These are phyloP conservation scores for Henricia sp. DNA, from an alignment of 53 echinoderm and acorn worm species.

Conservation along the genomic window DNA sequence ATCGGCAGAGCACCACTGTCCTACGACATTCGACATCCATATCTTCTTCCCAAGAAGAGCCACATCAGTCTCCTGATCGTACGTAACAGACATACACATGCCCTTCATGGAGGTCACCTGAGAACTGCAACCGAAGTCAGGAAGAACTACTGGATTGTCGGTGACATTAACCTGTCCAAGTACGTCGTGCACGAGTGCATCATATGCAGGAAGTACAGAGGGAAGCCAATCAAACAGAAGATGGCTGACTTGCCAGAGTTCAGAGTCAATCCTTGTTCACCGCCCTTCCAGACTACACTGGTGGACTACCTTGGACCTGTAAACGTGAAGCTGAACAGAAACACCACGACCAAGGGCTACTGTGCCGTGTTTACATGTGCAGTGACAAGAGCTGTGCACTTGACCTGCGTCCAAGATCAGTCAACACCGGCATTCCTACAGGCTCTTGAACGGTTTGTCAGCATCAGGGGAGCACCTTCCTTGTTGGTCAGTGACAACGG, in stretches of 20 bases:
- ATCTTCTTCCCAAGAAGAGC: slow-evolving; percentile 75
- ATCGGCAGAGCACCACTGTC: slow-evolving; percentile 69
- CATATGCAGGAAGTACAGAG: slow-evolving; percentile 61
- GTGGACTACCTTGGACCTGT: slow-evolving; percentile 81
- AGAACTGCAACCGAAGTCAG: slow-evolving; percentile 73
- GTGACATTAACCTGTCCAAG: slow-evolving; percentile 60
- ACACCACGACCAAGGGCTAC: slow-evolving; percentile 58
- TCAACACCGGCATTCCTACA: slow-evolving; percentile 74
- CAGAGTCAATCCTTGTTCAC: slow-evolving; percentile 68
- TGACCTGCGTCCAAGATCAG: slow-evolving; percentile 73
- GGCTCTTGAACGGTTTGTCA: slow-evolving; percentile 74
- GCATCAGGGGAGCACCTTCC: slow-evolving; percentile 70
- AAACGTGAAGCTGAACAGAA: slow-evolving; percentile 67
- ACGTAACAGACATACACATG: slow-evolving; percentile 69
- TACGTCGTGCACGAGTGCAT: slow-evolving; percentile 61
- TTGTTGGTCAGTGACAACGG: slow-evolving; percentile 69
- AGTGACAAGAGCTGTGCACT: slow-evolving; percentile 74
- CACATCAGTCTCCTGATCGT: slow-evolving; percentile 76
- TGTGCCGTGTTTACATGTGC: slow-evolving; percentile 57
- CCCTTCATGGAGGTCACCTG: slow-evolving; percentile 72
- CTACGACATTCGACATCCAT: slow-evolving; percentile 76
- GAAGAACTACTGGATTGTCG: slow-evolving; percentile 73
- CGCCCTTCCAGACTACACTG: slow-evolving; percentile 73
- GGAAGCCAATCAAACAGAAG: slow-evolving; percentile 71
- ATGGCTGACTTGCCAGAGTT: slow-evolving; percentile 81